Evolutionary conservation across 92 coral and sea anemone genomes (phyloP).

Genomic region (Palythoa grandiflora): DNA sequence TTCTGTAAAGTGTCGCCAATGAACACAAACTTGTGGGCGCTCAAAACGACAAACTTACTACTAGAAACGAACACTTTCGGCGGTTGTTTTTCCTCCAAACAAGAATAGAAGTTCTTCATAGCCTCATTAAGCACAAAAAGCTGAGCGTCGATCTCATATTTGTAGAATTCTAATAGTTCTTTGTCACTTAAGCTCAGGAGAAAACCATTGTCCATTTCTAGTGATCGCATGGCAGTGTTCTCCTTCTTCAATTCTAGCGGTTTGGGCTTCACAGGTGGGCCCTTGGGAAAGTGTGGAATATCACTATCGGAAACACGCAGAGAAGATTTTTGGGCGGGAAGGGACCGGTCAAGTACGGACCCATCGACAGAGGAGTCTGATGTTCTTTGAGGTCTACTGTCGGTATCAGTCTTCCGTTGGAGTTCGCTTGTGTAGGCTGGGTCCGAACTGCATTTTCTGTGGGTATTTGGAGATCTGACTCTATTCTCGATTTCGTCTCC

Average conservation of each 20-base stretch:
- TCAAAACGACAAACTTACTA: conserved; percentile 94
- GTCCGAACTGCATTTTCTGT: conserved; percentile 84
- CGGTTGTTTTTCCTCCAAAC: conserved; percentile 76
- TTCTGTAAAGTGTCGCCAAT: conserved; percentile 91
- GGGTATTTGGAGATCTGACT: conserved; percentile 34
- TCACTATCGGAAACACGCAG: conserved; percentile 82
- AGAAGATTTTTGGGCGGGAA: conserved; percentile 45
- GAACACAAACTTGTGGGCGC: conserved; percentile 96
- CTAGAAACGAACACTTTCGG: conserved; percentile 96
- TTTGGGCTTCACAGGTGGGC: conserved; percentile 51
- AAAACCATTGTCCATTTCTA: conserved; percentile 61
- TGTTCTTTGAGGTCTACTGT: conserved; percentile 47
- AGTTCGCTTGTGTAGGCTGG: conserved; percentile 66
- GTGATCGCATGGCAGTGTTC: conserved; percentile 15
- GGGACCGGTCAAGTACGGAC: conserved; percentile 42
- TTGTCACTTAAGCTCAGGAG: conserved; percentile 81
- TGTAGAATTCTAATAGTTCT: conserved; percentile 87
- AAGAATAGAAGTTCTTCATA: conserved; percentile 83
- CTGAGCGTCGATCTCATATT: conserved; percentile 92
- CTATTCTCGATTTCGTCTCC: conserved; percentile 50
- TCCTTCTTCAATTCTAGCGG: background rate
- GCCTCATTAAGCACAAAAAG: conserved; percentile 94
- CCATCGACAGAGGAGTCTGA: conserved; percentile 61
- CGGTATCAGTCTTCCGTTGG: conserved; percentile 24
- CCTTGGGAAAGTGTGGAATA: conserved; percentile 64